phyloP scores from a whole-genome alignment of 2,113 vertebrate species.

The Chrysochloris asiatica region DNA sequence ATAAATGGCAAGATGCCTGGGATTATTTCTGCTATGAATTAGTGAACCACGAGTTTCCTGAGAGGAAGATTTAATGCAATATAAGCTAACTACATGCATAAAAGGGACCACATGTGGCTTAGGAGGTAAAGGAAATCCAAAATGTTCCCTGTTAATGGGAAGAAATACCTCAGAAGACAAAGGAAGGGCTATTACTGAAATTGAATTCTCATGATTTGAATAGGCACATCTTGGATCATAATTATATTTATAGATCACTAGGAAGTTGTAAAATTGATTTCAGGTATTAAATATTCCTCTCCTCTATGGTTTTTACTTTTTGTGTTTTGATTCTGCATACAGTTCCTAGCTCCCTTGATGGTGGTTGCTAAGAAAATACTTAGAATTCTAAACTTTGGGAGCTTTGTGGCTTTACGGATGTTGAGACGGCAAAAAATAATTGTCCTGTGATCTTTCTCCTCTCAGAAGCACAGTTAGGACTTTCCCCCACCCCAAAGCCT shows the following conservation, averaged over 20 bases:
- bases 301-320: slow-evolving; percentile 17
- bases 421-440: background rate
- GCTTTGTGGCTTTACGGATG: background rate
- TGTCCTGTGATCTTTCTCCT: slow-evolving; percentile 23
- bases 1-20: background rate
- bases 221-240: slow-evolving; percentile 35
- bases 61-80: slow-evolving; percentile 31
- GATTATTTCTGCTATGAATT: slow-evolving; percentile 33
- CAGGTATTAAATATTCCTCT: slow-evolving; percentile 21
- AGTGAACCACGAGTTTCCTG: background rate
- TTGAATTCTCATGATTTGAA: slow-evolving; percentile 47
- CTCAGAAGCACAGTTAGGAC: slow-evolving; percentile 1
- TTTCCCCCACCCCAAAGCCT: background rate
- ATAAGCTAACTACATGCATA: background rate
- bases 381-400: slow-evolving; percentile 6
- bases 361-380: slow-evolving; percentile 34
- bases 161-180: slow-evolving; percentile 54
- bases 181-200: slow-evolving; percentile 46
- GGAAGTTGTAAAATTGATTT: slow-evolving; percentile 42
- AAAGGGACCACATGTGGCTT: background rate
- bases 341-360: slow-evolving; percentile 41
- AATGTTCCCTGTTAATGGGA: slow-evolving; percentile 1
- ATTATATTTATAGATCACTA: slow-evolving; percentile 50
- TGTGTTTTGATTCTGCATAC: slow-evolving; percentile 19
- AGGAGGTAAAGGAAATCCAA: slow-evolving; percentile 36